phyloP scores from a whole-genome alignment of 2,888 invertebrate species.

The Ennomos fuscantarius region DNA sequence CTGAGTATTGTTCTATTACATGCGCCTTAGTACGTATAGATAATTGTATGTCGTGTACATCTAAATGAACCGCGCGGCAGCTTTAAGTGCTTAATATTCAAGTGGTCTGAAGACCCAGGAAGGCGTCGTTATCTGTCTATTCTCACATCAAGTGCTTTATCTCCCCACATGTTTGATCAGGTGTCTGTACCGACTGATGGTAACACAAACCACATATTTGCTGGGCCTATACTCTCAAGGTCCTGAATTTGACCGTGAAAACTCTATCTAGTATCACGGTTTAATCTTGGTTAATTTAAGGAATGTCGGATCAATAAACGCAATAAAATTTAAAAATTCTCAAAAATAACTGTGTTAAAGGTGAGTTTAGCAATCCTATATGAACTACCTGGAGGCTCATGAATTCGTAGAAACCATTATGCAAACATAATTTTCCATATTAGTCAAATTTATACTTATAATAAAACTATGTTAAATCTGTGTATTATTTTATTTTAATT shows the following conservation, averaged over 20 bases:
- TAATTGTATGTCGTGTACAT: neutral
- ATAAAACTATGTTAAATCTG: no score
- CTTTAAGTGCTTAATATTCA: conserved; percentile 49
- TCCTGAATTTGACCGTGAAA: conserved; percentile 71
- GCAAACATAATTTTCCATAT: no score
- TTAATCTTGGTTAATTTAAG: conserved; percentile 17
- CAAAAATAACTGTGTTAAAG: conserved; percentile 2
- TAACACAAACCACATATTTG: conserved; percentile 64
- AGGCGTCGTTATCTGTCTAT: conserved; percentile 71
- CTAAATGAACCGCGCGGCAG: conserved; percentile 7
- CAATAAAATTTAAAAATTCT: neutral
- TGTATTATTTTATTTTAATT: no score
- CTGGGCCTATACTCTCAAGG: conserved; percentile 60
- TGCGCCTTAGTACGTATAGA: no score
- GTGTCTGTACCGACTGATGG: conserved; percentile 62
- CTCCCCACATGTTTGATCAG: conserved; percentile 82
- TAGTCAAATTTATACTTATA: no score
- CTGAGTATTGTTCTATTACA: no score
- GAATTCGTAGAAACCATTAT: neutral
- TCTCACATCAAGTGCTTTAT: conserved; percentile 82
- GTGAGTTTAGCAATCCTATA: neutral
- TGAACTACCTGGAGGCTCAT: neutral
- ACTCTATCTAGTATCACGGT: conserved; percentile 54
- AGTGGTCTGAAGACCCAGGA: conserved; percentile 65
- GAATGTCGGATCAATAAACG: no score